phyloP scores from a whole-genome alignment of 2,888 invertebrate species.

The Drosophila picticornis region DNA sequence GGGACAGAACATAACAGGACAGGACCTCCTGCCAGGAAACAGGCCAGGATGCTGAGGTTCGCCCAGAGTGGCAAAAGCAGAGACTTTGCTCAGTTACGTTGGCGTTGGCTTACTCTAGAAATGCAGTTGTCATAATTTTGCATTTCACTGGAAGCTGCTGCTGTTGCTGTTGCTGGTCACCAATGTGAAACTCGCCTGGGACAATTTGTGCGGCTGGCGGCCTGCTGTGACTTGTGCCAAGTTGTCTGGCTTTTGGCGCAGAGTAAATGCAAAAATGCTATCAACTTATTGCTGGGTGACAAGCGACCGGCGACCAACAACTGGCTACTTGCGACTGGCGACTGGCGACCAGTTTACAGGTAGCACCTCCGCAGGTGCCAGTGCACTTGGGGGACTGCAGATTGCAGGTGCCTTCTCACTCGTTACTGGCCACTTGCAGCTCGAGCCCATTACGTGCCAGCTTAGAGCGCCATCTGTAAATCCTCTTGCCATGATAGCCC shows the following conservation, averaged over 20 bases:
- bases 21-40: constrained; percentile 35
- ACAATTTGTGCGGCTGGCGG: constrained; percentile 69
- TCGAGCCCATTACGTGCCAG: constrained; percentile 70
- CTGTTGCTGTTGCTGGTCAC: constrained; percentile 13
- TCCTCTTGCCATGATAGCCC: constrained; percentile 40
- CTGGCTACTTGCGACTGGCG: constrained; percentile 13
- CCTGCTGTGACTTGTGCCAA: constrained; percentile 79
- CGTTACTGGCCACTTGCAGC: constrained; percentile 29
- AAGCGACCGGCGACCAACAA: constrained; percentile 47
- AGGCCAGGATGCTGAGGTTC: constrained; percentile 13
- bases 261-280: constrained; percentile 45
- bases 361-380: constrained; percentile 54
- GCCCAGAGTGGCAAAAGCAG: constrained; percentile 12
- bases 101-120: constrained; percentile 71
- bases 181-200: constrained; percentile 29
- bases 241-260: constrained; percentile 65
- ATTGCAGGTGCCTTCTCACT: constrained; percentile 29
- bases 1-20: constrained; percentile 17
- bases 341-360: constrained; percentile 51
- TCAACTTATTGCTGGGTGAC: constrained; percentile 68
- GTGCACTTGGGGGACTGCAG: constrained; percentile 19
- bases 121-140: constrained; percentile 82
- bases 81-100: constrained; percentile 28
- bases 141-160: constrained; percentile 59
- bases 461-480: constrained; percentile 59